Percentiles rank a stretch among this genome's conserved stretches.
Conservation (phyloP, 2,113 vertebrate genomes). For the Notarius quadriscutis region DNA sequence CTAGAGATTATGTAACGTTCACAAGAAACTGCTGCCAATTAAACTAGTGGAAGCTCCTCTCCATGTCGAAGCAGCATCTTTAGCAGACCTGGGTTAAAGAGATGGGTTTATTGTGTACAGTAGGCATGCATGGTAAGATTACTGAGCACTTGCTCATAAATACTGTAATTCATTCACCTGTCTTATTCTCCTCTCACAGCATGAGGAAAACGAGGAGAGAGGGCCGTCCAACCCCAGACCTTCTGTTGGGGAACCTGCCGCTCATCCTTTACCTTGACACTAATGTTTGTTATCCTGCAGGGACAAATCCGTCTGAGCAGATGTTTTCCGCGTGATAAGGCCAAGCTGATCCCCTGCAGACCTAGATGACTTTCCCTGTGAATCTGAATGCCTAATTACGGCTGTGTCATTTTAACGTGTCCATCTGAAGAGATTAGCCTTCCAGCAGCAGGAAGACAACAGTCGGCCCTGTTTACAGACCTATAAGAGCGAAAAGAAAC, state of each 20-base stretch:
- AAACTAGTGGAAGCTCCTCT: neutral
- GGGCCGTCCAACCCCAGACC: conserved; percentile 29
- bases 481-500: conserved; percentile 9
- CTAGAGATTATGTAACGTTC: neutral
- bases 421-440: conserved; percentile 27
- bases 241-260: conserved; percentile 13
- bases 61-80: neutral
- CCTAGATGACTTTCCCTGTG: conserved; percentile 34
- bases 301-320: conserved; percentile 33
- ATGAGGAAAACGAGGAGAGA: conserved; percentile 6
- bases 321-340: conserved; percentile 52
- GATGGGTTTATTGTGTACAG: conserved; percentile 5
- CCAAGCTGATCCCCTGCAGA: conserved; percentile 41
- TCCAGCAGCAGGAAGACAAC: conserved; percentile 24
- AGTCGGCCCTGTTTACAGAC: conserved; percentile 10
- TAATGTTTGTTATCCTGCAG: conserved; percentile 44
- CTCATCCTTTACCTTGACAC: conserved; percentile 36
- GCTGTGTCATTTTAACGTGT: conserved; percentile 44
- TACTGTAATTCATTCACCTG: conserved; percentile 38
- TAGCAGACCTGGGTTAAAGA: neutral
- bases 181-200: conserved; percentile 23
- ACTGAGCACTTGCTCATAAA: conserved; percentile 33
- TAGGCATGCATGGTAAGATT: conserved; percentile 30
- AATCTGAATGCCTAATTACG: conserved; percentile 49
- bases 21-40: conserved; percentile 12